Percentiles rank a stretch among this genome's conserved stretches.
Evolutionary conservation across 2,888 invertebrate genomes (phyloP).

Genomic region (Agrotis exclamationis): DNA sequence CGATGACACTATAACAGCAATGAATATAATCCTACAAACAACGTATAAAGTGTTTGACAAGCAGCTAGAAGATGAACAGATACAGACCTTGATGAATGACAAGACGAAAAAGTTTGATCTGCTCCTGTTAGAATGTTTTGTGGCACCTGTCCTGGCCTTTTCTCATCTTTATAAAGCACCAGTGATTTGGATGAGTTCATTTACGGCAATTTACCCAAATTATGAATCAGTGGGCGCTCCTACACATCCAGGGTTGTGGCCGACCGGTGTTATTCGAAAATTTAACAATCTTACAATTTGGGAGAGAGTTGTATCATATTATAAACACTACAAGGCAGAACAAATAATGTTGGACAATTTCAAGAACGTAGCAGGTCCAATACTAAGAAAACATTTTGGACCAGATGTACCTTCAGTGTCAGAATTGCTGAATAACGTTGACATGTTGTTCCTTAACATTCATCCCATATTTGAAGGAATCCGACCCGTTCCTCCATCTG

Average conservation of each 20-base stretch:
- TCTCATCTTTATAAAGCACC: slow-evolving; percentile 64
- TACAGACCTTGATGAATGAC: slow-evolving; percentile 62
- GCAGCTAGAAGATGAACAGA: slow-evolving; percentile 41
- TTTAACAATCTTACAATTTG: slow-evolving; percentile 65
- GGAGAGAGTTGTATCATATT: slow-evolving; percentile 67
- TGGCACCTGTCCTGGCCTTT: slow-evolving; percentile 50
- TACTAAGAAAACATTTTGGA: slow-evolving; percentile 61
- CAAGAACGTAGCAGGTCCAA: not conserved
- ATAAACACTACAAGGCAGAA: slow-evolving; percentile 37
- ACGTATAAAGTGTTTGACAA: slow-evolving; percentile 45
- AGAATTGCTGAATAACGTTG: slow-evolving; percentile 66
- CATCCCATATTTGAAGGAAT: too few relatives aligned
- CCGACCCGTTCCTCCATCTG: too few relatives aligned
- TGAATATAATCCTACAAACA: slow-evolving; percentile 7
- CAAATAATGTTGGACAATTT: not conserved
- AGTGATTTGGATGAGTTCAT: slow-evolving; percentile 71
- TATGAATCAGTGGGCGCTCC: slow-evolving; percentile 67
- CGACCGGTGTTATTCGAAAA: slow-evolving; percentile 51
- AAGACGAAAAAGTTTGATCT: slow-evolving; percentile 68
- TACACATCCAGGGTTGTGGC: slow-evolving; percentile 66
- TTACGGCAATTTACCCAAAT: slow-evolving; percentile 57
- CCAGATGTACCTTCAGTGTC: slow-evolving; percentile 57
- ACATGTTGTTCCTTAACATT: too few relatives aligned
- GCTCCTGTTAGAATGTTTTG: slow-evolving; percentile 65
- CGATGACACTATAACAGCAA: slow-evolving; percentile 25